Evolutionary conservation across 1,140 invertebrate species (phyloP), one percentile per base, ranked within the genome.

Genomic region (Bombyx mandarina): DNA sequence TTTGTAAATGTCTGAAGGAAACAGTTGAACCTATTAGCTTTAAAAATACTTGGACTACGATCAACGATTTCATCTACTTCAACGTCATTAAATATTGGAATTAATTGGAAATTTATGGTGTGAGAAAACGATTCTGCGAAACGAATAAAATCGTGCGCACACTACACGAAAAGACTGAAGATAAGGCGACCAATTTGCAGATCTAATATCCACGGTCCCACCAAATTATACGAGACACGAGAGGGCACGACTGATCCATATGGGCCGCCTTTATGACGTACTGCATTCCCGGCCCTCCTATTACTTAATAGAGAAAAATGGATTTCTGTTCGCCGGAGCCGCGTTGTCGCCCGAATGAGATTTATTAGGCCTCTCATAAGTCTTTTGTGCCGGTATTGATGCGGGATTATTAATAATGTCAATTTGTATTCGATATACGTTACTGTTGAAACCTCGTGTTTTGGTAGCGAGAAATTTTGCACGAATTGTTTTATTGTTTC

Each of bases 171-270:
- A 75, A 68, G 69, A 69, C 60, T 61, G 55, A 54, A 75, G 72
- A 79, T 77, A 78, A 77, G 69, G 68, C 63, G 64, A 71, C 69
- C 75, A 79, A 79, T 79, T 79, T 79, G 77, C 75, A 82, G 79
- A 79, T 79, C 64, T 78, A 79, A 78, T 78, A 82, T 79, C 72
- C 61, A 61, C 57, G 61, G 64, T 56, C 62, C 62, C 58, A 60
- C 63, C 57, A 69, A 74, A 73, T 73, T 67, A 71, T 65, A 67
- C 59, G 50, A 61, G 58, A 58, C 68, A 60, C 54, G 45, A 35
- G 26, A 35, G 26, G 26, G 26, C 26, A 54, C 62, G 69, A 69
- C 52, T 58, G 65, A 66, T 73, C 63, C 63, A 62, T 63, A 57
- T 62, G 66, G 62, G 67, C 62, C 45, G 46, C 22, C 61, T 62